These are phyloP conservation scores for Planiliza haematocheilus DNA, from an alignment of 2,113 vertebrate species.

Conservation along the genomic window DNA sequence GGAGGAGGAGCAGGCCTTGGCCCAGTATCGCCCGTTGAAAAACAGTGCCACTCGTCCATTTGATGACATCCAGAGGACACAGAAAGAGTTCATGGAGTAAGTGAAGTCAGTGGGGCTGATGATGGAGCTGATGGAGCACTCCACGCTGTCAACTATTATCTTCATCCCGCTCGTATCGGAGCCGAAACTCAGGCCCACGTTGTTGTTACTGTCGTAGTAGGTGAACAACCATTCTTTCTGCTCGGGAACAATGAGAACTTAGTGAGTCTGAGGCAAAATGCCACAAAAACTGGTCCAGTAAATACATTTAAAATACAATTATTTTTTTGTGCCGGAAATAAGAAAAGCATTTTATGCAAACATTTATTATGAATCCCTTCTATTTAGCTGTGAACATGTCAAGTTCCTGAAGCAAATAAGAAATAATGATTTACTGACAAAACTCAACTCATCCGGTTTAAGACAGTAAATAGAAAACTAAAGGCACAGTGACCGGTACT, in stretches of 20 bases:
- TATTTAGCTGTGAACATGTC: too few relatives aligned
- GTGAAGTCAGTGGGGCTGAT: constrained; percentile 82
- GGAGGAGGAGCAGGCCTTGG: constrained; percentile 75
- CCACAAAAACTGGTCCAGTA: too few relatives aligned
- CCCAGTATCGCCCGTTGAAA: constrained; percentile 75
- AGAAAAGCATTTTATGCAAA: too few relatives aligned
- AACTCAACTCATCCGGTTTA: too few relatives aligned
- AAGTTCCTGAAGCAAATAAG: too few relatives aligned
- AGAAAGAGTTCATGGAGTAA: constrained; percentile 84
- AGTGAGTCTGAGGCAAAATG: neutral
- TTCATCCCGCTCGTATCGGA: constrained; percentile 70
- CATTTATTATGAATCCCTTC: too few relatives aligned
- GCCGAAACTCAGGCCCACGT: constrained; percentile 82
- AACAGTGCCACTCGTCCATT: constrained; percentile 75
- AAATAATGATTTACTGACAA: too few relatives aligned
- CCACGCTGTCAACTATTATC: constrained; percentile 71
- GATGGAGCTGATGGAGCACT: constrained; percentile 81
- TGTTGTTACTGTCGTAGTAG: constrained; percentile 71
- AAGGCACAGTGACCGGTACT: too few relatives aligned
- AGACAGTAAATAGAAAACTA: too few relatives aligned
- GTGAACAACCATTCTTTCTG: constrained; percentile 87
- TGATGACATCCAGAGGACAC: constrained; percentile 85
- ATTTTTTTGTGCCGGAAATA: too few relatives aligned
- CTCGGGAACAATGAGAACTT: neutral
- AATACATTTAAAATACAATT: too few relatives aligned